Evolutionary conservation across 2,888 invertebrate species (phyloP), one percentile per base, ranked within the genome.

Genomic region (Hyalella azteca): DNA sequence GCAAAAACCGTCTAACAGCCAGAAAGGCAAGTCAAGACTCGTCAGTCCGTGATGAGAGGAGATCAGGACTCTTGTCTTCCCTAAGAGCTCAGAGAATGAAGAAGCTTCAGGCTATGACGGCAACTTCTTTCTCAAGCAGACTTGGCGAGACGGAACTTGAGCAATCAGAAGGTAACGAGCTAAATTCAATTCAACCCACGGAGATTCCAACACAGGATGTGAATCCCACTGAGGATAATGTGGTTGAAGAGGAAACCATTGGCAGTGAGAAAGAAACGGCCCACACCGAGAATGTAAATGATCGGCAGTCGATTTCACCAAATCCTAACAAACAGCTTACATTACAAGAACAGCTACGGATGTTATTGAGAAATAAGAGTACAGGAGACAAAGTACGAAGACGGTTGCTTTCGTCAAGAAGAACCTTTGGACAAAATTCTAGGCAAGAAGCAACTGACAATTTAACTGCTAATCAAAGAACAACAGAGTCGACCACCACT

Each of bases 11-110:
- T n/a, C 32, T 36, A 7, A 66, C 66, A 36, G 66, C 66, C 19
- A 32, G 66, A 15, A 66, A 66, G 36, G 66, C n/a, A 36, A 36
- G 19, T 66, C 66, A 32, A 32, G 26, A 66, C n/a, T 19, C n/a
- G n/a, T n/a, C 32, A n/a, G 66, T 15, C 19, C 66, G 26, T 26
- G 13, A 36, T 13, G 32, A 32, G 4, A 36, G 19, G 32, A 66
- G 66, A 66, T 36, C 36, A 36, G 36, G 29, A 66, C 7, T 66
- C 1, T 36, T 66, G 36, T 66, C 66, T 1, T 11, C 0, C 15
- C 36, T 66, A 19, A 66, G 66, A 36, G 66, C 66, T 0, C 66
- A 66, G 29, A 66, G 66, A 66, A 66, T 66, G 66, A 66, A 66
- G 29, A 66, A 66, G 66, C 66, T 66, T 36, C 66, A 66, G 19